A percentile compares a stretch with the other conserved stretches of the same genome.
phyloP scores from a whole-genome alignment of 2,113 vertebrate species.

The Rallus limicola region DNA sequence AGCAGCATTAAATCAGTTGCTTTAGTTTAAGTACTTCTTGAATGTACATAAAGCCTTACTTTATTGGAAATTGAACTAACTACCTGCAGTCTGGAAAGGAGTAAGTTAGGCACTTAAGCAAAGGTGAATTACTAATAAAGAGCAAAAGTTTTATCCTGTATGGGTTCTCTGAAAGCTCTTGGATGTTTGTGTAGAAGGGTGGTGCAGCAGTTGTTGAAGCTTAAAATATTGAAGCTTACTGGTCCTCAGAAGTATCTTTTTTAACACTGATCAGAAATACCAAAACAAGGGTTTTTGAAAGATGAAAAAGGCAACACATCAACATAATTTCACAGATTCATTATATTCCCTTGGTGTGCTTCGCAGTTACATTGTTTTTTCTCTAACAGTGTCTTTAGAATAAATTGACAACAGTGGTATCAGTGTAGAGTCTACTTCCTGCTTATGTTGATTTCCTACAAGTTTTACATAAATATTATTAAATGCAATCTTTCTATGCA shows the following conservation, averaged over 20 bases:
- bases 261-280: not conserved
- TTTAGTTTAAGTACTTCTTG: conserved; percentile 48
- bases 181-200: not conserved
- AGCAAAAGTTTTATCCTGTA: not conserved
- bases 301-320: not conserved
- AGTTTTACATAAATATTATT: not conserved
- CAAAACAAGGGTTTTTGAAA: not conserved
- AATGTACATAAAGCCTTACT: conserved; percentile 24
- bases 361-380: not conserved
- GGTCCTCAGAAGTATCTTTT: not conserved
- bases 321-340: not conserved
- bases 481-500: not conserved
- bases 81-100: conserved; percentile 29
- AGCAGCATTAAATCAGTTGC: conserved; percentile 52
- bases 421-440: not conserved
- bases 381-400: not conserved
- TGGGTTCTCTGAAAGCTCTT: not conserved
- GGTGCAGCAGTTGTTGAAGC: not conserved
- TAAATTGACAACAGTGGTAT: not conserved
- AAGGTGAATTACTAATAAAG: conserved; percentile 36
- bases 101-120: not conserved
- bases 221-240: not conserved
- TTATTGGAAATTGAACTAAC: conserved; percentile 46
- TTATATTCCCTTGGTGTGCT: not conserved
- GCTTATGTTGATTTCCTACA: not conserved